Conservation (phyloP, 2,888 invertebrate genomes). For the Parnassius apollo region DNA sequence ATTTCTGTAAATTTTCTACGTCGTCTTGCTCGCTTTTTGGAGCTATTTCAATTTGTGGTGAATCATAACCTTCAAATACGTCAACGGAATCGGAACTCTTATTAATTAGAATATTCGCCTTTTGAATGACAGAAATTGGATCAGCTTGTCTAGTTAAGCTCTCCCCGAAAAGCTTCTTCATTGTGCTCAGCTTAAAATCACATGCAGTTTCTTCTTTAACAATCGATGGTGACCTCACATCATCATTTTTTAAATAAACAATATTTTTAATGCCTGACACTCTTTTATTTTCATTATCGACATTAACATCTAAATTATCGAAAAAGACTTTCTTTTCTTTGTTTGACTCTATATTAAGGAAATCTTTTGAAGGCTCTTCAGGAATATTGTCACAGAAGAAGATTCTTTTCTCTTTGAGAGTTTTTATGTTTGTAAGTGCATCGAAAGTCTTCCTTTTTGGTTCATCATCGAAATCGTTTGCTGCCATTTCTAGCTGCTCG, state of each 20-base stretch:
- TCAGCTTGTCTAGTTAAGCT: constrained; percentile 48
- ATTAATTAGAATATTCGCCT: constrained; percentile 40
- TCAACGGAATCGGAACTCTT: constrained; percentile 55
- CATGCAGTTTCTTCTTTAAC: constrained; percentile 50
- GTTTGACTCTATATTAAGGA: constrained; percentile 16
- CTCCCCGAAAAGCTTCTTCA: constrained; percentile 61
- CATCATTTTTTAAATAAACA: constrained; percentile 35
- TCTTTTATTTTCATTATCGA: constrained; percentile 6
- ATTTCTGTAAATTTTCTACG: constrained; percentile 40
- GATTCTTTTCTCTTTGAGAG: constrained; percentile 47
- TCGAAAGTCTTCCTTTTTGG: constrained; percentile 30
- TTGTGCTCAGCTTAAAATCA: constrained; percentile 52
- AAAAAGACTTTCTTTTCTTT: constrained; percentile 40
- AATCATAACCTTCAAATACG: constrained; percentile 55
- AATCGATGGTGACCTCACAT: constrained; percentile 59
- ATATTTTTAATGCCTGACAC: constrained; percentile 12
- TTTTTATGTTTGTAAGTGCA: constrained; percentile 41
- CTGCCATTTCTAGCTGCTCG: constrained; percentile 55
- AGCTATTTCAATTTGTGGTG: constrained; percentile 37
- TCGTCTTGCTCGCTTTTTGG: constrained; percentile 28
- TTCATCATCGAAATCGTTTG: constrained; percentile 35
- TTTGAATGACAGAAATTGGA: constrained; percentile 39
- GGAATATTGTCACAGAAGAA: constrained; percentile 46
- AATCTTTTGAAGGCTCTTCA: constrained; percentile 19
- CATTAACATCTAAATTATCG: constrained; percentile 43